These are phyloP conservation scores for Drosophila leontia DNA, from an alignment of 1,140 invertebrate genomes.

Conservation along the genomic window DNA sequence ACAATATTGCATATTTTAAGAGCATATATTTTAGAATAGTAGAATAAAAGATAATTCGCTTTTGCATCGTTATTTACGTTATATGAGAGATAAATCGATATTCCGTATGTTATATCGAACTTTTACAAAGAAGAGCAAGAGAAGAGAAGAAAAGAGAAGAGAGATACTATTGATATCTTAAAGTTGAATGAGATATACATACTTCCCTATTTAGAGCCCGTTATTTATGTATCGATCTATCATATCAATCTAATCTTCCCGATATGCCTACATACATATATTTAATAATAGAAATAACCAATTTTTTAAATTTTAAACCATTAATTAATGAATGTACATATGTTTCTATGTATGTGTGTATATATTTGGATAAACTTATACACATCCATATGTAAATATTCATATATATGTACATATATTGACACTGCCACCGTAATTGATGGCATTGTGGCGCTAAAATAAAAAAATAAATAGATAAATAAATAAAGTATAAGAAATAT, in stretches of 20 bases:
- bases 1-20: too few species aligned
- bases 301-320: background rate
- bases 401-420: constrained; percentile 2
- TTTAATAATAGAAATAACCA: background rate
- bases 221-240: background rate
- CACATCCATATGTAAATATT: background rate
- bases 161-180: too few species aligned
- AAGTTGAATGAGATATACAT: too few species aligned
- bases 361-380: background rate
- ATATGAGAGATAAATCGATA: too few species aligned
- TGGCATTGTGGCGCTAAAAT: constrained; percentile 13
- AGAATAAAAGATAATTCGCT: too few species aligned
- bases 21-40: too few species aligned
- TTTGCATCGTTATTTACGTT: too few species aligned
- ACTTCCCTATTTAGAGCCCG: too few species aligned
- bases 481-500: constrained; percentile 14
- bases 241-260: background rate
- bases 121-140: too few species aligned
- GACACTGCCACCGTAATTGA: constrained; percentile 10
- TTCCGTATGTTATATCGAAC: too few species aligned
- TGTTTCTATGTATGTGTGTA: too few species aligned
- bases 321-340: background rate
- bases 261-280: background rate
- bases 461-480: constrained; percentile 7
- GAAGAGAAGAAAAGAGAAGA: too few species aligned